Percentiles rank a stretch among this genome's conserved stretches.
Conservation (phyloP, 2,113 vertebrate species). For the Syrrhaptes paradoxus region DNA sequence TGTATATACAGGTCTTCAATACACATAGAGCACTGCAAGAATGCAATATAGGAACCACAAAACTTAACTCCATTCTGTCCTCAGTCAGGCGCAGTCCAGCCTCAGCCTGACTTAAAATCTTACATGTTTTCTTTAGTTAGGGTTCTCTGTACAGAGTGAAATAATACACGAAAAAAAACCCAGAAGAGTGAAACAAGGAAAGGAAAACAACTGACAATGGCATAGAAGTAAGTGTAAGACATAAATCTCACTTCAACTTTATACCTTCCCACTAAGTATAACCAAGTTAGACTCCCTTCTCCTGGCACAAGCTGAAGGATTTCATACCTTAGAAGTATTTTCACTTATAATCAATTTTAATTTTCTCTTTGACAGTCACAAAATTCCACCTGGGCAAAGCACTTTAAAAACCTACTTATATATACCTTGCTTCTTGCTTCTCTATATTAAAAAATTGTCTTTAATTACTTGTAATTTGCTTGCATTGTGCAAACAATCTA, state of each 20-base stretch:
- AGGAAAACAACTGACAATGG: background rate
- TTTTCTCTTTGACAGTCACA: background rate
- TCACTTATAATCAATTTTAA: background rate
- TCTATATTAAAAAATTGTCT: background rate
- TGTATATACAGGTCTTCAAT: background rate
- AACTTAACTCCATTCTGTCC: background rate
- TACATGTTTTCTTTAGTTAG: background rate
- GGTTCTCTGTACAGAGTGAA: background rate
- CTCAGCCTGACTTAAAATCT: background rate
- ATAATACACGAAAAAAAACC: background rate
- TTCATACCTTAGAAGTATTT: background rate
- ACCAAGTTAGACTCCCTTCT: background rate
- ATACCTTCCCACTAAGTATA: background rate
- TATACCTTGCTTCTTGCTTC: background rate
- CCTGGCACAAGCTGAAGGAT: background rate
- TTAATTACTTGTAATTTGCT: background rate
- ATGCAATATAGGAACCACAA: background rate
- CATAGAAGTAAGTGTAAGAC: background rate
- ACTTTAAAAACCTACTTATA: background rate
- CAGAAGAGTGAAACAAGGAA: background rate
- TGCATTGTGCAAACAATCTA: background rate
- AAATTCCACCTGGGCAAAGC: background rate
- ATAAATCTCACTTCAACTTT: slow-evolving; percentile 1
- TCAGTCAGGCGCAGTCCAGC: background rate
- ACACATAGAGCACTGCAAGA: background rate